Conservation (phyloP, 2,888 invertebrate genomes). For the Lepas anatifera region DNA sequence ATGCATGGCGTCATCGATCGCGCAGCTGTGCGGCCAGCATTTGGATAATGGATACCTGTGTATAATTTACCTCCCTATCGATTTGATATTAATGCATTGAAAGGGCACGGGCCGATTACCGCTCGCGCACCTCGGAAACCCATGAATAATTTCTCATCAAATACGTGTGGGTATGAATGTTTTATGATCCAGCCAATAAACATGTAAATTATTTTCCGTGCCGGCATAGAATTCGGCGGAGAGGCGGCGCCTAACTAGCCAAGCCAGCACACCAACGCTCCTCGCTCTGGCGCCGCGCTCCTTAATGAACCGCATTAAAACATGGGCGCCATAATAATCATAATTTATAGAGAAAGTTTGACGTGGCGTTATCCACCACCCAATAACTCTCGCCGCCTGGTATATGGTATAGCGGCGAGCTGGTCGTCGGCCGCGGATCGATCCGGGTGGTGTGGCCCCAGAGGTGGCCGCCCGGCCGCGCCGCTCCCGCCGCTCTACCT, state of each 20-base stretch:
- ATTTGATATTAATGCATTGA: slow-evolving; percentile 3
- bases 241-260: no score
- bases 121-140: background rate
- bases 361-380: background rate
- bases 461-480: background rate
- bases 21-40: background rate
- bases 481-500: no score
- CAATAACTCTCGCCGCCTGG: background rate
- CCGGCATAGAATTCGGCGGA: background rate
- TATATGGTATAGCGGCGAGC: background rate
- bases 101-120: background rate
- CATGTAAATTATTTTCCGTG: slow-evolving; percentile 3
- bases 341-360: slow-evolving; percentile 12
- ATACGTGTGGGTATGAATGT: background rate
- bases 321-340: background rate
- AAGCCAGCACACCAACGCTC: no score
- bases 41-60: no score
- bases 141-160: slow-evolving; percentile 5
- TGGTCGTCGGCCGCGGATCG: background rate
- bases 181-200: background rate
- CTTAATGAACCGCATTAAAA: background rate
- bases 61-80: background rate
- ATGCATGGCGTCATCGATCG: background rate
- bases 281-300: background rate
- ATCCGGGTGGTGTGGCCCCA: background rate